Conservation (phyloP, 2,888 invertebrate species). For the Adelognathus sp. region DNA sequence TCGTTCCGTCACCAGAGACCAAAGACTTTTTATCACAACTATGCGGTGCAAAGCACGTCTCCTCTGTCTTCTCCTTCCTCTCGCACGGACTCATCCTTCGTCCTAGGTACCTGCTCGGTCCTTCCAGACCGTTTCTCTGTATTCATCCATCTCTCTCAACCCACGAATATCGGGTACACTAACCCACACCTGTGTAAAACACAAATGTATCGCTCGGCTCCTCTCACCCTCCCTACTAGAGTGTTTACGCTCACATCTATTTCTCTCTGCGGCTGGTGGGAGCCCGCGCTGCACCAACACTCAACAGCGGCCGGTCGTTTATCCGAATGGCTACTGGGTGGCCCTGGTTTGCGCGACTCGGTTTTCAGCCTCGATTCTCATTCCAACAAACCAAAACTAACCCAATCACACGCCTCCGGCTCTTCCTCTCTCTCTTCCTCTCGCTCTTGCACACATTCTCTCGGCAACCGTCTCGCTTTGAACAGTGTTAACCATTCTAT, state of each 20-base stretch:
- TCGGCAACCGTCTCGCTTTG: conserved; percentile 20
- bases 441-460: background rate
- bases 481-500: conserved; percentile 22
- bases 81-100: conserved; percentile 32
- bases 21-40: conserved; percentile 70
- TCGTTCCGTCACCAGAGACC: conserved; percentile 70
- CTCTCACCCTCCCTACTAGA: conserved; percentile 20
- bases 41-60: conserved; percentile 53
- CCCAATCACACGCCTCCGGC: conserved; percentile 70
- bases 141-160: conserved; percentile 23
- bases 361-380: conserved; percentile 59
- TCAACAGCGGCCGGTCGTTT: conserved; percentile 78
- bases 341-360: conserved; percentile 64
- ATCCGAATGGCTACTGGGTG: conserved; percentile 80
- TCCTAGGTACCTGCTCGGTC: conserved; percentile 41
- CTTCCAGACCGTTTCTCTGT: background rate
- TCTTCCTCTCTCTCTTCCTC: conserved; percentile 21
- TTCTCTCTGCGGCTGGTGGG: conserved; percentile 65
- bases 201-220: conserved; percentile 37
- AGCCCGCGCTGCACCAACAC: conserved; percentile 73
- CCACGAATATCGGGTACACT: conserved; percentile 29
- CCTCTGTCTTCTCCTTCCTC: conserved; percentile 62
- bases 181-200: conserved; percentile 41
- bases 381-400: conserved; percentile 75
- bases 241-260: conserved; percentile 43